Base-by-base conservation (phyloP, 2,888 invertebrate genomes). In the Marasmarcha lunaedactyla region DNA sequence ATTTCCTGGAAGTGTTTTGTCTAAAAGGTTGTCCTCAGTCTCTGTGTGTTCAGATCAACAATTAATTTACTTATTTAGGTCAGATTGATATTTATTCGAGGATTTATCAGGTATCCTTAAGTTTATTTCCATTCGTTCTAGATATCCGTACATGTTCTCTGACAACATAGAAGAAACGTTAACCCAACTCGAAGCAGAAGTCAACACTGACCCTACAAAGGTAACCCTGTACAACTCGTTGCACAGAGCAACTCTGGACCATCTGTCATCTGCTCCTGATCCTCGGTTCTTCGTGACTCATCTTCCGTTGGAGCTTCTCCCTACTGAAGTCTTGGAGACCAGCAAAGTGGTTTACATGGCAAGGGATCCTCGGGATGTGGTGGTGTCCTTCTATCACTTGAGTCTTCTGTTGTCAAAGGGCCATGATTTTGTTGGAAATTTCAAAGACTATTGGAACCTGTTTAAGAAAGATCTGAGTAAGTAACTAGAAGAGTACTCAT, bases 351-450 rank as follows among this genome's bases (percentile, higher is more conserved):
- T 94, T 38, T 94, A 93, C 56, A 87, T 93, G 1, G 89, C 90
- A 0, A 83, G 94, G 40, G 91, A 93, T 69, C 92, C 93, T 0
- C 90, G 91, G 63, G 93, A 94, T 63, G 90, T 91, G 0, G 88
- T 87, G 0, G 89, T 93, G 0, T 93, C 93, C 0, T 91, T 84
- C 58, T 93, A 88, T 57, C 46, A 55, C 35, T 48, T 51, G 11
- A 37, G 45, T 3, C 46, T 40, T 3, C 46, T 40, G 27, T 40
- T 52, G 15, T 39, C 40, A 2, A 11, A 25, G 6, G 1, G 1
- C 0, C 86, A 86, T 53, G 87, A 86, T 1, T 89, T 85, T 51
- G 48, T 55, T 0, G 86, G 87, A n/a, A 85, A 87, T 51, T 88
- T 89, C 46, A 45, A 45, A 25, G 33, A 20, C 7, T 89, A 86